These are phyloP conservation scores for Sphaerophoria taeniata DNA, from an alignment of 2,888 invertebrate species.

Conservation along the genomic window DNA sequence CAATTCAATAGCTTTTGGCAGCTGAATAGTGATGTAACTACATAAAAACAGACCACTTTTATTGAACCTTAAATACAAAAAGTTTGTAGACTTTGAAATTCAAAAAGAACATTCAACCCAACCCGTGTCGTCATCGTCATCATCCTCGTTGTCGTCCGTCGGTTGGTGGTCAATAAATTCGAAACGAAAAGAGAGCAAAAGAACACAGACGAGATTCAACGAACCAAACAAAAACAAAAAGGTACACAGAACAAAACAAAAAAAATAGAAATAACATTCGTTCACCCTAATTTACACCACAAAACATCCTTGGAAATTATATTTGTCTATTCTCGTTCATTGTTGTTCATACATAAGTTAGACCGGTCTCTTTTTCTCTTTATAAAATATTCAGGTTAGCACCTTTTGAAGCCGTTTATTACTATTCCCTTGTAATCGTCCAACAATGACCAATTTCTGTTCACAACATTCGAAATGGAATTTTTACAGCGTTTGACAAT, in stretches of 20 bases:
- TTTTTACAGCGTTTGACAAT: slow-evolving; percentile 15
- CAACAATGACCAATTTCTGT: slow-evolving; percentile 59
- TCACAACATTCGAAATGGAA: slow-evolving; percentile 45
- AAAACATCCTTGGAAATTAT: slow-evolving; percentile 38
- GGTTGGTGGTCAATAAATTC: background rate
- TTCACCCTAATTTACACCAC: slow-evolving; percentile 47
- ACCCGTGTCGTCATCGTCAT: background rate
- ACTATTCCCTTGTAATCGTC: slow-evolving; percentile 48
- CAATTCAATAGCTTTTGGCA: slow-evolving; percentile 24
- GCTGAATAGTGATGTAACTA: slow-evolving; percentile 4
- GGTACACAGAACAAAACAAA: slow-evolving; percentile 21
- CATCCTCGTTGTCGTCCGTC: no score
- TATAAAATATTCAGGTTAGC: slow-evolving; percentile 53
- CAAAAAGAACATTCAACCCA: background rate
- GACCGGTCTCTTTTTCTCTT: no score
- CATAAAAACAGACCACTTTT: background rate
- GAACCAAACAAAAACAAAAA: slow-evolving; percentile 42
- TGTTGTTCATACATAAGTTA: background rate
- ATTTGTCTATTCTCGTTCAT: slow-evolving; percentile 20
- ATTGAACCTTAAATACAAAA: background rate
- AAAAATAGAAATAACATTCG: slow-evolving; percentile 18
- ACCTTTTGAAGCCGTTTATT: slow-evolving; percentile 56
- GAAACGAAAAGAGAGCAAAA: background rate
- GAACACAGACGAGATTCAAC: slow-evolving; percentile 17
- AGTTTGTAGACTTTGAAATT: slow-evolving; percentile 24